These are phyloP conservation scores for Sinotaia quadrata DNA, from an alignment of 2,888 invertebrate species.

Conservation along the genomic window DNA sequence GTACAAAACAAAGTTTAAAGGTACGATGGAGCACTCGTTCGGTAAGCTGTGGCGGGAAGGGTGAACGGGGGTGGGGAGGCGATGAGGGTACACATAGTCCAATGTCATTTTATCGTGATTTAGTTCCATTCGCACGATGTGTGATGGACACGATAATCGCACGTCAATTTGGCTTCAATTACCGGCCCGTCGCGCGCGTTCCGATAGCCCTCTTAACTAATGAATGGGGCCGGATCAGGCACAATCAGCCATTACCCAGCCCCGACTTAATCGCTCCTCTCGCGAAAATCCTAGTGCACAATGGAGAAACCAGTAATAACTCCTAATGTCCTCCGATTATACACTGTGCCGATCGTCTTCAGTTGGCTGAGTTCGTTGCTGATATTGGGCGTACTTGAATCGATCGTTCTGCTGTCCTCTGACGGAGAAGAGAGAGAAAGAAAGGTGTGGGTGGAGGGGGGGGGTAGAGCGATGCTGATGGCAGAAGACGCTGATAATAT, in stretches of 20 bases:
- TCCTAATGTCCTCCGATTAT: constrained; percentile 30
- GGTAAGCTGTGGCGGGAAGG: no score
- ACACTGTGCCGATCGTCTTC: background rate
- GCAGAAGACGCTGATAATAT: constrained; percentile 30
- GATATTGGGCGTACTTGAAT: background rate
- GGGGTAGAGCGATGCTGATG: no score
- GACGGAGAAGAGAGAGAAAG: background rate
- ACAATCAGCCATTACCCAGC: constrained; percentile 40
- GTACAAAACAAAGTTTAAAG: no score
- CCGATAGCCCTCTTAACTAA: constrained; percentile 37
- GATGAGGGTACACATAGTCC: constrained; percentile 34
- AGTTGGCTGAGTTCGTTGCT: no score
- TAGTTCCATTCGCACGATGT: constrained; percentile 29
- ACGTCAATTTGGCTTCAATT: constrained; percentile 36
- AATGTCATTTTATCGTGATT: constrained; percentile 39
- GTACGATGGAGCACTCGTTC: no score
- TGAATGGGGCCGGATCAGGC: constrained; percentile 37
- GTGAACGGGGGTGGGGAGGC: no score
- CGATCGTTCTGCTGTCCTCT: background rate
- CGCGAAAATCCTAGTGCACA: constrained; percentile 26
- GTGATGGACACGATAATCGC: constrained; percentile 33
- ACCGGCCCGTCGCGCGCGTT: constrained; percentile 35
- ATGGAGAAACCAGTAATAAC: constrained; percentile 31
- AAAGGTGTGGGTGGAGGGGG: background rate
- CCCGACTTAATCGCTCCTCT: constrained; percentile 34